These are phyloP conservation scores for Telenomus remus DNA, from an alignment of 1,140 invertebrate genomes.

Conservation along the genomic window DNA sequence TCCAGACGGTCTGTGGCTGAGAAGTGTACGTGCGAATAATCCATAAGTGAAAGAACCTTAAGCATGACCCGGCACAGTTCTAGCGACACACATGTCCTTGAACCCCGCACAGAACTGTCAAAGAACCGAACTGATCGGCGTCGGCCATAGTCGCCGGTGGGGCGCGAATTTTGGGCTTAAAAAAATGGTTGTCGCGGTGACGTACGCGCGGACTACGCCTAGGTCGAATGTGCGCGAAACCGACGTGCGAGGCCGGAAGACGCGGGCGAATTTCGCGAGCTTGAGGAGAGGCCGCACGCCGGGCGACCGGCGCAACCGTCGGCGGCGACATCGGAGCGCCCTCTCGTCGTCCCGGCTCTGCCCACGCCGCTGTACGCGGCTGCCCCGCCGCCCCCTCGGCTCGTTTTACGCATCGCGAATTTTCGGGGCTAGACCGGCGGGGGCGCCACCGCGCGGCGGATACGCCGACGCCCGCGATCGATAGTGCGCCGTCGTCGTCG, in stretches of 20 bases:
- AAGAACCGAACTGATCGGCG: constrained; percentile 7
- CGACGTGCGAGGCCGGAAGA: background rate
- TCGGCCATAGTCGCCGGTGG: constrained; percentile 58
- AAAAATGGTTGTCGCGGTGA: too few relatives aligned
- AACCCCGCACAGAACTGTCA: background rate
- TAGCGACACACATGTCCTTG: too few relatives aligned
- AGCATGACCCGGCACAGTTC: too few relatives aligned
- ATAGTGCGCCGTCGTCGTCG: constrained; percentile 54
- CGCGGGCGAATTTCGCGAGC: constrained; percentile 8
- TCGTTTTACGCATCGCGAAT: constrained; percentile 45
- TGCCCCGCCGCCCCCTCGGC: constrained; percentile 32
- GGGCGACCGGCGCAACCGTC: constrained; percentile 65
- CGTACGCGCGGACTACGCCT: constrained; percentile 11
- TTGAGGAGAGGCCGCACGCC: constrained; percentile 53
- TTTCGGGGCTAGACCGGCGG: constrained; percentile 52
- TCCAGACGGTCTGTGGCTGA: too few relatives aligned
- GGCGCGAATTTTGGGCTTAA: too few relatives aligned
- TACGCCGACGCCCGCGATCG: constrained; percentile 70
- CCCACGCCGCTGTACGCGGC: constrained; percentile 13
- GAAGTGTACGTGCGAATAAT: too few relatives aligned
- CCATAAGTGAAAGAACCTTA: too few relatives aligned
- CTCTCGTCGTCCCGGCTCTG: constrained; percentile 41
- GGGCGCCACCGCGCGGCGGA: constrained; percentile 65
- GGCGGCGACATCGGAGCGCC: constrained; percentile 64
- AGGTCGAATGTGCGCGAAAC: background rate